A percentile compares a stretch with the other conserved stretches of the same genome.
phyloP scores from a whole-genome alignment of 1,140 invertebrate genomes.

The Euschistus heros region DNA sequence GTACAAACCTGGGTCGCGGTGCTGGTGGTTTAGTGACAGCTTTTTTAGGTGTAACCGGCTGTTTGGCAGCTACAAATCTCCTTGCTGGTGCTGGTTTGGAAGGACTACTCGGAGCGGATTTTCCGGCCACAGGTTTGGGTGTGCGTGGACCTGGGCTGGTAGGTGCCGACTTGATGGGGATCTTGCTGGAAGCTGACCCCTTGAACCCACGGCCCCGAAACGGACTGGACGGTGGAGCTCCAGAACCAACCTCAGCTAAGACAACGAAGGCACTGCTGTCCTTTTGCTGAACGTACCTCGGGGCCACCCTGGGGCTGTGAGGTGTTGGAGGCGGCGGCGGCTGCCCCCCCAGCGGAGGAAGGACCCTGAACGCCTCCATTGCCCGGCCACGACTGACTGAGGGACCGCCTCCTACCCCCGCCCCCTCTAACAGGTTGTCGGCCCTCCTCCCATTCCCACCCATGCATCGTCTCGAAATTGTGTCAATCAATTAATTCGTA shows the following conservation, averaged over 20 bases:
- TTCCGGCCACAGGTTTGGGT: not conserved
- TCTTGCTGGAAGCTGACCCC: conserved; percentile 34
- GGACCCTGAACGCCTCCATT: conserved; percentile 25
- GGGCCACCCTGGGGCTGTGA: conserved; percentile 20
- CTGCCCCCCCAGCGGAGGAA: conserved; percentile 23
- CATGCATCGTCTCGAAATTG: no score
- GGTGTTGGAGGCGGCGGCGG: conserved; percentile 22
- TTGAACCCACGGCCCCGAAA: conserved; percentile 47
- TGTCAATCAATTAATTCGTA: no score
- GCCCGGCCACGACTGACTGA: not conserved
- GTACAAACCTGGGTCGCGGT: not conserved
- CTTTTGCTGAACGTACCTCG: conserved; percentile 19
- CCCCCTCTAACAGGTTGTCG: not conserved
- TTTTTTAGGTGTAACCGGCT: not conserved
- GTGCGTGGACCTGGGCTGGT: not conserved
- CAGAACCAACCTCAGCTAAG: conserved; percentile 40
- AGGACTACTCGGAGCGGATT: conserved; percentile 22
- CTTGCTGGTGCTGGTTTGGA: not conserved
- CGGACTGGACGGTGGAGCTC: conserved; percentile 42
- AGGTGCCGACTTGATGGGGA: conserved; percentile 20
- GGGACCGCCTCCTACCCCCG: conserved; percentile 1
- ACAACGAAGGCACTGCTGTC: conserved; percentile 44
- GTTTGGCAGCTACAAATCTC: not conserved
- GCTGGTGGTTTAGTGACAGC: not conserved
- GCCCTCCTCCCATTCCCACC: not conserved